Evolutionary conservation across 2,113 vertebrate genomes (phyloP).

Genomic region (Nothobranchius kuhntae): DNA sequence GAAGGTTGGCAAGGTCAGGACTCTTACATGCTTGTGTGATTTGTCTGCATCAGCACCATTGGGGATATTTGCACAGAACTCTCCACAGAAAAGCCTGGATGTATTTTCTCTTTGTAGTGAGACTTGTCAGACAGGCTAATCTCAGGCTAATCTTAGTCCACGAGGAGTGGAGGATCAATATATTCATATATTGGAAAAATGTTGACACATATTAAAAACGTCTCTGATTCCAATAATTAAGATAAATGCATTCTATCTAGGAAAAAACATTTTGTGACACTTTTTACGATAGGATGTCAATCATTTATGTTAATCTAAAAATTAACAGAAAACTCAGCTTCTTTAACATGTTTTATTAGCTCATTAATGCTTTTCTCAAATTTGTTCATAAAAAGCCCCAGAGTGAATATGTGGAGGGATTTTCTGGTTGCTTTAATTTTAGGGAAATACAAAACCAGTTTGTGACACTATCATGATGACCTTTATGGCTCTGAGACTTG

Average conservation of each 20-base stretch:
- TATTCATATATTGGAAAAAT: too few relatives aligned
- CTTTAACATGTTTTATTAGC: too few relatives aligned
- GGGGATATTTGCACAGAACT: constrained; percentile 33
- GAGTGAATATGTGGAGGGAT: not conserved
- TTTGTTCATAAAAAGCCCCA: not conserved
- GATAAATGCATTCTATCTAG: too few relatives aligned
- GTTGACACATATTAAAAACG: too few relatives aligned
- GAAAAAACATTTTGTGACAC: too few relatives aligned
- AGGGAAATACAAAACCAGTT: not conserved
- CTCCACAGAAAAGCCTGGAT: constrained; percentile 2
- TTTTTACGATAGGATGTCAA: too few relatives aligned
- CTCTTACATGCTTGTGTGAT: constrained; percentile 38
- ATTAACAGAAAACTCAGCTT: too few relatives aligned
- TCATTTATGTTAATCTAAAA: too few relatives aligned
- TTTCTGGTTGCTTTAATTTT: not conserved
- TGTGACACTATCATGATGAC: not conserved
- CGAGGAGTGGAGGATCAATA: too few relatives aligned
- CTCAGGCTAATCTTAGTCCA: not conserved
- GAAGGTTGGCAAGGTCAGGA: constrained; percentile 27
- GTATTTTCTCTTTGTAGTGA: constrained; percentile 21
- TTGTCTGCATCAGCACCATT: constrained; percentile 37
- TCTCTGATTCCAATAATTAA: too few relatives aligned
- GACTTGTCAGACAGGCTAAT: constrained; percentile 13
- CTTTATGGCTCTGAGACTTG: not conserved
- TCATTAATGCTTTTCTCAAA: not conserved